A percentile compares a stretch with the other conserved stretches of the same genome.
phyloP scores from a whole-genome alignment of 2,113 vertebrate species.

The Poecilia latipinna region DNA sequence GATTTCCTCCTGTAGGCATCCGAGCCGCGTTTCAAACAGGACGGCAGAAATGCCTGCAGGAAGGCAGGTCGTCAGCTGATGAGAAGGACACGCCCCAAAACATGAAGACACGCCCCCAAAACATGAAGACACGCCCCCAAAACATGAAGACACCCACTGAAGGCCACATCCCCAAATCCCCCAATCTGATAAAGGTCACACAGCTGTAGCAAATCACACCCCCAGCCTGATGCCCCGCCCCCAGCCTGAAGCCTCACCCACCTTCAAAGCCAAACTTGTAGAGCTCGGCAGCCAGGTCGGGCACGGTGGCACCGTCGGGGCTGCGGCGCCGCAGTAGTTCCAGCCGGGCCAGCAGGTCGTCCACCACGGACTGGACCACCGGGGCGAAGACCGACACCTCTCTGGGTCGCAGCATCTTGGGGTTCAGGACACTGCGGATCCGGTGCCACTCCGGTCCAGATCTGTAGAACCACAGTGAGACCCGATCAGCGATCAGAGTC shows the following conservation, averaged over 20 bases:
- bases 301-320: slow-evolving; percentile 62
- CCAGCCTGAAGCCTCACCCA: slow-evolving; percentile 4
- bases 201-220: no score
- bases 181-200: no score
- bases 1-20: slow-evolving; percentile 79
- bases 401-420: slow-evolving; percentile 76
- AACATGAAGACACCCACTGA: no score
- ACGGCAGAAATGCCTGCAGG: slow-evolving; percentile 75
- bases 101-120: no score
- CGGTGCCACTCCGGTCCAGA: slow-evolving; percentile 75
- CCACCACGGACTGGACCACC: slow-evolving; percentile 74
- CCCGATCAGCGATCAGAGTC: no score
- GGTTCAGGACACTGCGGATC: slow-evolving; percentile 78
- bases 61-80: neutral
- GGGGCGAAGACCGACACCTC: slow-evolving; percentile 66
- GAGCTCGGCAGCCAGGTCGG: slow-evolving; percentile 72
- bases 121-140: no score
- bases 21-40: slow-evolving; percentile 81
- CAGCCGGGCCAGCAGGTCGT: slow-evolving; percentile 75
- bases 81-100: no score
- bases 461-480: slow-evolving; percentile 37
- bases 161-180: no score
- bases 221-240: neutral
- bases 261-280: slow-evolving; percentile 86
- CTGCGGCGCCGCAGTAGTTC: slow-evolving; percentile 70